Evolutionary conservation across 1,140 invertebrate species (phyloP).

Genomic region (Saxidomus purpurata): DNA sequence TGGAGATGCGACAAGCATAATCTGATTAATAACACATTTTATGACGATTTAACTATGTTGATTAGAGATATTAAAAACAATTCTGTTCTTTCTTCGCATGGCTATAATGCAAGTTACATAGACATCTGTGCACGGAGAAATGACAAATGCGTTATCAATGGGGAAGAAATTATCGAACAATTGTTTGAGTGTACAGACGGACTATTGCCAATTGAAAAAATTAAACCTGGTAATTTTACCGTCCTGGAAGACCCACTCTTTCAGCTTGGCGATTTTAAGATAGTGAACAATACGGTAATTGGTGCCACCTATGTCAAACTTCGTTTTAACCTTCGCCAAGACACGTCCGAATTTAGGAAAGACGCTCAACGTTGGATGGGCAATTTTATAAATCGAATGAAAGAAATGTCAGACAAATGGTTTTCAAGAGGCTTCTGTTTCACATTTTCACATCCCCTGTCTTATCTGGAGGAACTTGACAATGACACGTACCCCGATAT

Average conservation of each 20-base stretch:
- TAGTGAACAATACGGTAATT: not conserved
- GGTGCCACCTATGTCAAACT: not conserved
- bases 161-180: not conserved
- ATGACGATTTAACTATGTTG: not conserved
- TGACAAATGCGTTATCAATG: slow-evolving; percentile 10
- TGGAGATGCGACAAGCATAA: not conserved
- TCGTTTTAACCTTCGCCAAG: not conserved
- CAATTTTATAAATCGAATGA: not conserved
- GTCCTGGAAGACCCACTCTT: not conserved
- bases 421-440: not conserved
- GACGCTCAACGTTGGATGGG: not conserved
- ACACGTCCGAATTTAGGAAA: not conserved
- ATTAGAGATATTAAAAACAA: not conserved
- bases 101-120: not conserved
- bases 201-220: not conserved
- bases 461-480: not conserved
- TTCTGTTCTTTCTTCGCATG: not conserved
- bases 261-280: not conserved
- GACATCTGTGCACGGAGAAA: not conserved
- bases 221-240: no score
- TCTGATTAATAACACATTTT: not conserved
- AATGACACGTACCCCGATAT: slow-evolving; percentile 5
- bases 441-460: not conserved
- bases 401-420: not conserved
- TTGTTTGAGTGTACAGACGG: not conserved